Conservation (phyloP, 92 coral and sea anemone species). For the Phenganax subtilis region DNA sequence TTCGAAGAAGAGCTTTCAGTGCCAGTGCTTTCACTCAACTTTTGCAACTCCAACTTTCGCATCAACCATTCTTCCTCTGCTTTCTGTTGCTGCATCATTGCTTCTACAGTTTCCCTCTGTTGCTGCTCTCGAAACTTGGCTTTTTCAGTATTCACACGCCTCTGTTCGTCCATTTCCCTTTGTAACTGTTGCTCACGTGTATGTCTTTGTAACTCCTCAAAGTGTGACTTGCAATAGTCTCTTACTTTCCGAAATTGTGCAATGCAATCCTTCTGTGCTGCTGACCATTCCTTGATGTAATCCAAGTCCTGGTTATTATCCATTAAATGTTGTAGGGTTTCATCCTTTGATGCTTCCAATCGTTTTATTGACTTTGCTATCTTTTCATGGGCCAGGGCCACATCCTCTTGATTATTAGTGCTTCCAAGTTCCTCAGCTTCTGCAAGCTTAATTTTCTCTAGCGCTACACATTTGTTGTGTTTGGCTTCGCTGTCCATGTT, state of each 20-base stretch:
- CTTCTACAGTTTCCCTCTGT: slow-evolving; percentile 41
- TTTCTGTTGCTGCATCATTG: slow-evolving; percentile 10
- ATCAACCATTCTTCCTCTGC: slow-evolving; percentile 27
- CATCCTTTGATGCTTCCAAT: slow-evolving; percentile 40
- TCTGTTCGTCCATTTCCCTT: not conserved
- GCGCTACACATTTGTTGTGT: slow-evolving; percentile 15
- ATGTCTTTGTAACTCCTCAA: slow-evolving; percentile 8
- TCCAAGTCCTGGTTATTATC: slow-evolving; percentile 41
- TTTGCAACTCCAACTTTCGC: slow-evolving; percentile 23
- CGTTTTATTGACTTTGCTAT: slow-evolving; percentile 35
- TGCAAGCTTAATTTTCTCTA: slow-evolving; percentile 13
- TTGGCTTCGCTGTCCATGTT: slow-evolving; percentile 12
- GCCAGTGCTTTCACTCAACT: not conserved
- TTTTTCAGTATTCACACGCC: slow-evolving; percentile 24
- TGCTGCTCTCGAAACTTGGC: slow-evolving; percentile 23
- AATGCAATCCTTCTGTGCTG: slow-evolving; percentile 14
- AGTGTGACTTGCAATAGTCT: slow-evolving; percentile 20
- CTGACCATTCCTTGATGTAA: slow-evolving; percentile 9
- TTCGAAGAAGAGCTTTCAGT: not conserved
- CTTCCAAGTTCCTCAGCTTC: slow-evolving; percentile 11
- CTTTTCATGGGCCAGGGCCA: not conserved
- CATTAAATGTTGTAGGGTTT: slow-evolving; percentile 30
- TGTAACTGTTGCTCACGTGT: not conserved
- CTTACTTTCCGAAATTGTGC: not conserved
- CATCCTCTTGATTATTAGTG: slow-evolving; percentile 24